Evolutionary conservation across 2,888 invertebrate genomes (phyloP), one percentile per base, ranked within the genome.

Genomic region (Orthosia cruda): DNA sequence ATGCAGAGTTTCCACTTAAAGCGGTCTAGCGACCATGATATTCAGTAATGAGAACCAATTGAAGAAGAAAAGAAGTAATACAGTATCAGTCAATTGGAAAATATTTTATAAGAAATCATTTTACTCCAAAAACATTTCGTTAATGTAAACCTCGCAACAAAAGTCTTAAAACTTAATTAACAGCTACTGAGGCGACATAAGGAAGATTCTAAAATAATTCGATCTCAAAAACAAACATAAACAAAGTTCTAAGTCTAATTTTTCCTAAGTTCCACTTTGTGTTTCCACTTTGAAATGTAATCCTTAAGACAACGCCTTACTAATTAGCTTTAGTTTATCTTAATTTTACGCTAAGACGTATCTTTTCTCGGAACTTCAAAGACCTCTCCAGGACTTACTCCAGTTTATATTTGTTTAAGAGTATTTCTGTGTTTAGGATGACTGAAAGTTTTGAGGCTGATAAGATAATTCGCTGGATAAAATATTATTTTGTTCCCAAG

Each of bases 241-340:
- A 73, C 47, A 55, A 77, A 68, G 55, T 73, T 69, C 32, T 32
- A 11, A 66, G 67, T 66, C 65, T 81, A 65, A 63, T 65, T 84
- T 74, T 72, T 71, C 54, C 20, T 61, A 54, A 80, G 54, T 66
- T 68, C 64, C 20, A 74, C 49, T 71, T 74, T 74, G 23, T 71
- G 73, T 79, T 77, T 71, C 57, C 2, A 72, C 80, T 86, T 74
- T 77, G 72, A 85, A 84, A 82, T 75, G 23, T 55, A 64, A 85
- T 82, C 59, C 54, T 63, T 66, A 84, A 74, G 80, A 80, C 80
- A 81, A 82, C 67, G 65, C 52, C 47, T 68, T 64, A 71, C 72
- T 80, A 86, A 85, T 85, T 80, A 70, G 55, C 26, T 66, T 59
- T 50, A 77, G 75, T 70, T 76, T 63, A 71, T 71, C 57, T 79